Evolutionary conservation across 2,888 invertebrate species (phyloP).

Genomic region (Frankliniella fusca): DNA sequence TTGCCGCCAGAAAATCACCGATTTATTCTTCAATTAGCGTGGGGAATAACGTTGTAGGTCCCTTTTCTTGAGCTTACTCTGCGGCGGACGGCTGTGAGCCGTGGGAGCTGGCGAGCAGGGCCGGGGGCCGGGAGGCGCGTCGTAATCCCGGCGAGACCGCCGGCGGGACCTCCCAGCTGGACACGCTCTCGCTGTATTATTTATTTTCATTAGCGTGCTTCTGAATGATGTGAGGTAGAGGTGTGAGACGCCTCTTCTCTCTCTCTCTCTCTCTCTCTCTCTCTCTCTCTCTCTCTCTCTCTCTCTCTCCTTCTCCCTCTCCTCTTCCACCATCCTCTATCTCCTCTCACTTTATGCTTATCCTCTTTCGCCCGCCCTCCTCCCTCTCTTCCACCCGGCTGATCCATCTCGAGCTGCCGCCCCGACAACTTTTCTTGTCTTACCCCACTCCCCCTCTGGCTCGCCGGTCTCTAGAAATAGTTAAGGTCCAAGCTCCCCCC

Average conservation of each 20-base stretch:
- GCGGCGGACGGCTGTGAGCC: too few species aligned
- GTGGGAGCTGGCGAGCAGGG: neutral
- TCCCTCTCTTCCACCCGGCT: neutral
- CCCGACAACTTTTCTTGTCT: neutral
- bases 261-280: neutral
- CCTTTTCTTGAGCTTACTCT: too few species aligned
- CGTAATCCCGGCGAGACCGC: slow-evolving; percentile 7
- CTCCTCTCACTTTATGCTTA: neutral
- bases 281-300: neutral
- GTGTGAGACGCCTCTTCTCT: neutral
- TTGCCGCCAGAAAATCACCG: too few species aligned
- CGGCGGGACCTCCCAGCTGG: neutral
- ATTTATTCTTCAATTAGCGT: too few species aligned
- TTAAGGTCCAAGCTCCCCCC: too few species aligned
- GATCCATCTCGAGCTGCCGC: neutral
- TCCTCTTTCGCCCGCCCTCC: neutral
- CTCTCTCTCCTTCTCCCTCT: neutral
- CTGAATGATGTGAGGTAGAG: slow-evolving; percentile 15
- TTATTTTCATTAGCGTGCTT: slow-evolving; percentile 26
- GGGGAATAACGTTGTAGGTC: too few species aligned
- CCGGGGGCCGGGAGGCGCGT: neutral
- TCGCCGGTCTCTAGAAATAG: neutral
- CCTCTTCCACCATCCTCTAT: neutral
- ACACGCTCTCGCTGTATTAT: slow-evolving; percentile 2
- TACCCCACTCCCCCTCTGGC: neutral